phyloP scores from a whole-genome alignment of 2,888 invertebrate genomes.

The Dilophus febrilis region DNA sequence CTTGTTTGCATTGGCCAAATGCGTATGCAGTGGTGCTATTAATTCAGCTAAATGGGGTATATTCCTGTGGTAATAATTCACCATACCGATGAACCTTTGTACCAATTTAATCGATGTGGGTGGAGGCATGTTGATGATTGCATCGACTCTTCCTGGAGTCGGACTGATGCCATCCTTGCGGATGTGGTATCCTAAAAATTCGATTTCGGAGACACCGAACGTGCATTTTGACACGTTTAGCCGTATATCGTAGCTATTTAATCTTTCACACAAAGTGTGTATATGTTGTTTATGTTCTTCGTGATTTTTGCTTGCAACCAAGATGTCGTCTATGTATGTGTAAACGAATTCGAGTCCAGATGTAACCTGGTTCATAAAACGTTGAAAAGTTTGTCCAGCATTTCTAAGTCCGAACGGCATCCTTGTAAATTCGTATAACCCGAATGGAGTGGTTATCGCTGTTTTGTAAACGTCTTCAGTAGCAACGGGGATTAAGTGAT shows the following conservation, averaged over 20 bases:
- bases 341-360: constrained; percentile 3
- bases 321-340: constrained; percentile 14
- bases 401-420: constrained; percentile 18
- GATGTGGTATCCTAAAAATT: constrained; percentile 12
- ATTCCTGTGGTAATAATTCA: constrained; percentile 9
- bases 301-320: constrained; percentile 10
- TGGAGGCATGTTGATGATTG: constrained; percentile 8
- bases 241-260: constrained; percentile 9
- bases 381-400: constrained; percentile 18
- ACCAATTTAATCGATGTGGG: constrained; percentile 8
- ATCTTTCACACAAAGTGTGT: constrained; percentile 9
- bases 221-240: constrained; percentile 13
- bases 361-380: constrained; percentile 14
- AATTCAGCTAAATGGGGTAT: too few relatives aligned
- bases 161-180: constrained; percentile 10
- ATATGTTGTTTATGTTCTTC: constrained; percentile 12
- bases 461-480: constrained; percentile 18
- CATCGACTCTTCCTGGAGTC: constrained; percentile 9
- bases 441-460: constrained; percentile 18
- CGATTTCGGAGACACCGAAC: constrained; percentile 9
- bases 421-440: constrained; percentile 17
- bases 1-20: too few relatives aligned
- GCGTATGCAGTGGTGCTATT: too few relatives aligned
- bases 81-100: constrained; percentile 9
- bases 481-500: constrained; percentile 19